Conservation (phyloP, 2,113 vertebrate species). For the Trinectes maculatus region DNA sequence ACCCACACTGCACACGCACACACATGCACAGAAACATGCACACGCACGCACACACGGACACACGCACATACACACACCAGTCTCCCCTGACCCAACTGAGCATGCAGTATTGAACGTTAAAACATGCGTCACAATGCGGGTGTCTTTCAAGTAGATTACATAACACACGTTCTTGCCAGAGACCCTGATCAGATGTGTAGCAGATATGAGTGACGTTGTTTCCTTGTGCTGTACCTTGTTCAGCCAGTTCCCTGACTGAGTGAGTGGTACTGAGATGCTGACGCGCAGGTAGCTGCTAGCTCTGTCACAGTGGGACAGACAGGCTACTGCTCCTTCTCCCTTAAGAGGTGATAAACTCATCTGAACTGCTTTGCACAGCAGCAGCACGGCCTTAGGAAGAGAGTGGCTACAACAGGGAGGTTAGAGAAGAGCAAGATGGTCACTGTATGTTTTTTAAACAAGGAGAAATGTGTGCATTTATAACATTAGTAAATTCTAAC, state of each 20-base stretch:
- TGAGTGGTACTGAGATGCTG: constrained; percentile 84
- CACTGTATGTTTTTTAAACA: background rate
- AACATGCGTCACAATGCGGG: no score
- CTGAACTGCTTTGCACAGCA: constrained; percentile 91
- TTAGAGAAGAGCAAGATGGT: background rate
- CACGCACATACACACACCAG: constrained; percentile 31
- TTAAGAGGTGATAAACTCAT: constrained; percentile 89
- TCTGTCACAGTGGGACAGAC: constrained; percentile 89
- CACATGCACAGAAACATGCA: constrained; percentile 39
- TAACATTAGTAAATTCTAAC: background rate
- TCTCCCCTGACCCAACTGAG: constrained; percentile 5
- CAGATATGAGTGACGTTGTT: background rate
- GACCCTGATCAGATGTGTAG: background rate
- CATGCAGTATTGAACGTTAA: constrained; percentile 15
- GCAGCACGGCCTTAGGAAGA: constrained; percentile 89
- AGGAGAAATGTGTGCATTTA: background rate
- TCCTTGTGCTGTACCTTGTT: constrained; percentile 82
- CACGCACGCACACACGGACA: constrained; percentile 21
- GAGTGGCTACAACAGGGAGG: constrained; percentile 84
- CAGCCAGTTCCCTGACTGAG: constrained; percentile 83
- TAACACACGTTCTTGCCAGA: no score
- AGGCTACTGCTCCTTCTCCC: constrained; percentile 84
- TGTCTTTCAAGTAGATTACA: no score
- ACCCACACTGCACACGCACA: constrained; percentile 51
- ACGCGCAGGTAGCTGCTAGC: constrained; percentile 90